These are phyloP conservation scores for Drosophila santomea DNA, from an alignment of 1,140 invertebrate species.

Conservation along the genomic window DNA sequence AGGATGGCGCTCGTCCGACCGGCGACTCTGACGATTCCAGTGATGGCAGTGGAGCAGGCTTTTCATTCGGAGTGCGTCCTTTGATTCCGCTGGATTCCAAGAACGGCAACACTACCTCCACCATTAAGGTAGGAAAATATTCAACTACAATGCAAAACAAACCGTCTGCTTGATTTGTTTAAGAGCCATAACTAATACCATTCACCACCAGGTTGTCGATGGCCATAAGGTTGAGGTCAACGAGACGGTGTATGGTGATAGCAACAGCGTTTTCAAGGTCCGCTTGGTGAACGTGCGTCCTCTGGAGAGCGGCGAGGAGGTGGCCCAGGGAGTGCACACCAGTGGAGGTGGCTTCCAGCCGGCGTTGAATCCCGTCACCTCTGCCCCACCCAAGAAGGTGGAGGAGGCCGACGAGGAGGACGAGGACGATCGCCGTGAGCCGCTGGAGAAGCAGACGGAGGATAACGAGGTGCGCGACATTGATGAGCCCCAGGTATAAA, in stretches of 20 bases:
- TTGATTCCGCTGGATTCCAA: slow-evolving; percentile 36
- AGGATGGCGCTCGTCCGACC: slow-evolving; percentile 9
- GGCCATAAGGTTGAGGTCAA: slow-evolving; percentile 82
- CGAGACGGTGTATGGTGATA: slow-evolving; percentile 74
- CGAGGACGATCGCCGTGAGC: slow-evolving; percentile 54
- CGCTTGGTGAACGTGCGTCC: slow-evolving; percentile 80
- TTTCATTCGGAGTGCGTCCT: slow-evolving; percentile 42
- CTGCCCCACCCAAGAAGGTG: slow-evolving; percentile 25
- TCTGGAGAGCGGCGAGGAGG: slow-evolving; percentile 72
- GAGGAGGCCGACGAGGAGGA: slow-evolving; percentile 60
- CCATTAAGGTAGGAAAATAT: slow-evolving; percentile 65
- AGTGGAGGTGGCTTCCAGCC: slow-evolving; percentile 29
- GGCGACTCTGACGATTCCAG: slow-evolving; percentile 9
- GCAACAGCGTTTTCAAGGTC: slow-evolving; percentile 75
- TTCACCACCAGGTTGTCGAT: slow-evolving; percentile 66
- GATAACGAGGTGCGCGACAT: slow-evolving; percentile 71
- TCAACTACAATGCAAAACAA: too few relatives aligned
- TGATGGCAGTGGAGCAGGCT: slow-evolving; percentile 31
- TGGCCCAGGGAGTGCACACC: slow-evolving; percentile 53
- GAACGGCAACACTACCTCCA: slow-evolving; percentile 74
- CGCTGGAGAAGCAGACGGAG: slow-evolving; percentile 59
- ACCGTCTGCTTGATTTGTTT: too few relatives aligned
- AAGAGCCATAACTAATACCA: background rate
- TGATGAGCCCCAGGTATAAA: slow-evolving; percentile 69
- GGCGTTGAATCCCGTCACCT: slow-evolving; percentile 38